Evolutionary conservation across 2,888 invertebrate species (phyloP).

Genomic region (Neria commutata): DNA sequence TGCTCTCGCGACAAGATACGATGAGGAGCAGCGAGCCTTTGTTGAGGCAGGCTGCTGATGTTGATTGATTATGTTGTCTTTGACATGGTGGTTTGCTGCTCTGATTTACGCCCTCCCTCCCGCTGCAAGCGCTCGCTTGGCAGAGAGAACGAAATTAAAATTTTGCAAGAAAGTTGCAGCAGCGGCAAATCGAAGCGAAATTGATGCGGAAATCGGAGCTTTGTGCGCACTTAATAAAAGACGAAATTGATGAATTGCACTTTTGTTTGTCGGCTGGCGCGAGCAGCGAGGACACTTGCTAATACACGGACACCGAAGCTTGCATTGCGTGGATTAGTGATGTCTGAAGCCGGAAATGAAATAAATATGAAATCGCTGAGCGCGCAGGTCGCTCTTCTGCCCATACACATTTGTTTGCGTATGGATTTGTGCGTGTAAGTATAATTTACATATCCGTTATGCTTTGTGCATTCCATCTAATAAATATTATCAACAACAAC

Average conservation of each 20-base stretch:
- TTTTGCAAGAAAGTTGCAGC: slow-evolving; percentile 7
- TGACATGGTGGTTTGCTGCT: slow-evolving; percentile 24
- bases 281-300: no score
- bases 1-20: background rate
- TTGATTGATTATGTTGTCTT: slow-evolving; percentile 32
- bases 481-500: no score
- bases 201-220: background rate
- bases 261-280: slow-evolving; percentile 9
- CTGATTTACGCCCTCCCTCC: slow-evolving; percentile 15
- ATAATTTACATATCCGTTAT: slow-evolving; percentile 16
- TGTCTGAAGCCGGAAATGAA: no score
- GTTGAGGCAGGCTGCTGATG: slow-evolving; percentile 11
- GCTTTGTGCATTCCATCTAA: slow-evolving; percentile 20
- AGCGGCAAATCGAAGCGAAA: background rate
- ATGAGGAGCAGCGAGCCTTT: no score
- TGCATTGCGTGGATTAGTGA: no score
- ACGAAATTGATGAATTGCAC: slow-evolving; percentile 22
- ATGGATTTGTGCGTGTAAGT: slow-evolving; percentile 7
- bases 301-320: no score
- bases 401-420: no score
- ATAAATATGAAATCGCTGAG: no score
- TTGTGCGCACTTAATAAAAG: background rate
- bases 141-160: background rate
- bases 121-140: background rate
- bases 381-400: no score